Base-by-base conservation (phyloP, 2,113 vertebrate species). In the Dendropsophus ebraccatus region DNA sequence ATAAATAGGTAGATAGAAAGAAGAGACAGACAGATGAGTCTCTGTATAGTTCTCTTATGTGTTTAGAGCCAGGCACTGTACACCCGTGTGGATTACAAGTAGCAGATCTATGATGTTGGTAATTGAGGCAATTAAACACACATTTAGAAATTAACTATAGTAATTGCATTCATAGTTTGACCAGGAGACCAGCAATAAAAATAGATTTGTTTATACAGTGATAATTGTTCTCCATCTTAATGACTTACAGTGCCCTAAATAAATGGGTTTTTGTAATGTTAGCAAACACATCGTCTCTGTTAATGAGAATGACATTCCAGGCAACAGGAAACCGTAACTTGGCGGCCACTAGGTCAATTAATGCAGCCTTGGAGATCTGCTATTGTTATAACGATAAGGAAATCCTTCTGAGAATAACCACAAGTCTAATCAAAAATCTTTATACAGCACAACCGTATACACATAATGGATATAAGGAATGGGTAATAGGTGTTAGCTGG, bases 281-380 rank as follows among this genome's bases (percentile, higher is more conserved):
- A 10, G 12, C 45, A 78, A 65, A 85, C 83, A 69, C 78, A 60
- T 69, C 10, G 37, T 85, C 52, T 25, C 30, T 7, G 60, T 52
- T 85, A 85, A 85, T 85, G 74, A 85, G 74, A 45, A 85, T 67
- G 54, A 78, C 83, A 85, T 85, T 78, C 74, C 56, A 10, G 30
- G 60, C 8, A 35, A 49, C 60, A 78, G 74, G 73, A 67, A 85
- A 50, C 83, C 1, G 74, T 67, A 77, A 78, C 5, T 35, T 30
- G 60, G 23, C 54, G 74, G 60, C 10, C 58, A 52, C 52, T 47
- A 85, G 83, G 28, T 69, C 74, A 85, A 50, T 35, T 30, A 65
- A 52, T 54, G 32, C 28, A 58, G 50, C 69, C 69, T 83, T 73
- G 52, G 82, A 74, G 82, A 83, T 37, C 69, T 23, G 41, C 62